These are phyloP conservation scores for Platyura marginata DNA, from an alignment of 1,140 invertebrate genomes.

Conservation along the genomic window DNA sequence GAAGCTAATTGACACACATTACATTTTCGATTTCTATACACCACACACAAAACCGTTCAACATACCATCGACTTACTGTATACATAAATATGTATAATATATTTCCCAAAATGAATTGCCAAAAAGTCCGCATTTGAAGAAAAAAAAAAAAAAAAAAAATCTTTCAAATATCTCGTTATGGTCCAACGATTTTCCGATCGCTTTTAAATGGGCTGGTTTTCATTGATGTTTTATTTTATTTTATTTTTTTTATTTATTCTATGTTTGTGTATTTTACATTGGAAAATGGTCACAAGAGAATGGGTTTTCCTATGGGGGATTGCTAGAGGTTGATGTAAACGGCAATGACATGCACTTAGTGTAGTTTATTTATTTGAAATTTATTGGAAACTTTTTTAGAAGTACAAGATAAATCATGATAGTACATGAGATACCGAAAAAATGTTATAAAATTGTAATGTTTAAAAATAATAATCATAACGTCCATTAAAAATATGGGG, in stretches of 20 bases:
- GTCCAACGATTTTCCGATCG: not conserved
- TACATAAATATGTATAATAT: too few species aligned
- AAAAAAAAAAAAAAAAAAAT: not conserved
- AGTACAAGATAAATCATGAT: too few species aligned
- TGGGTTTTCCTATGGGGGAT: not conserved
- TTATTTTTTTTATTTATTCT: not conserved
- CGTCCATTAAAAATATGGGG: too few species aligned
- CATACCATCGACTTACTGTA: too few species aligned
- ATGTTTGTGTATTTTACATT: not conserved
- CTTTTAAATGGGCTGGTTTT: not conserved
- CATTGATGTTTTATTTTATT: not conserved
- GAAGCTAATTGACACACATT: too few species aligned
- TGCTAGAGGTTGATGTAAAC: not conserved
- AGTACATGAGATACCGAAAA: too few species aligned
- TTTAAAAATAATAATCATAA: too few species aligned
- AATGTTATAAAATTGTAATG: too few species aligned
- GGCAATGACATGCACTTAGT: not conserved
- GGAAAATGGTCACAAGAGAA: not conserved
- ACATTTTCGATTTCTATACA: too few species aligned
- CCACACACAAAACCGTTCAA: too few species aligned
- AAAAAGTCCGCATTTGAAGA: not conserved
- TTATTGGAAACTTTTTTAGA: not conserved
- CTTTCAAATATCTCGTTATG: not conserved
- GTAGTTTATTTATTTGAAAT: not conserved
- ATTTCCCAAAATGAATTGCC: not conserved